phyloP scores from a whole-genome alignment of 2,797 vertebrate species.

The Chelonia mydas region DNA sequence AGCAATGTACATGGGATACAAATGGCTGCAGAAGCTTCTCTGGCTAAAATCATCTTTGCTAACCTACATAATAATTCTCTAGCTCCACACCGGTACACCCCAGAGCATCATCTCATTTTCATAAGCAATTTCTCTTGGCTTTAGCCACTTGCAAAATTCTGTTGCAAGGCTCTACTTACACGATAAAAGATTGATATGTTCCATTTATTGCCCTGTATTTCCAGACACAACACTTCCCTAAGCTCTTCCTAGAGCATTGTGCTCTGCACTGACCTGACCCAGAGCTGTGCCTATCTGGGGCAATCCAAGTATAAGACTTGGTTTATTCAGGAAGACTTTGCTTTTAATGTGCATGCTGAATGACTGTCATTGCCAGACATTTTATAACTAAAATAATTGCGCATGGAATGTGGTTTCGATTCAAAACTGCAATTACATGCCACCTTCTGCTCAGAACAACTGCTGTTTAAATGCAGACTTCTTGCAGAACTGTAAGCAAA shows the following conservation, averaged over 20 bases:
- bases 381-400: not conserved
- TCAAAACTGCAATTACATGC: constrained; percentile 39
- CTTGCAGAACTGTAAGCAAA: not conserved
- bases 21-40: not conserved
- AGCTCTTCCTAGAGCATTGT: accelerated
- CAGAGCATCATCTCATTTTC: accelerated
- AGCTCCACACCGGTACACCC: not conserved
- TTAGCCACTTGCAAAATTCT: not conserved
- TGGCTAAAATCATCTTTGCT: not conserved
- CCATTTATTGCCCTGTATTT: accelerated
- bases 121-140: not conserved
- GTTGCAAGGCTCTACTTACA: not conserved
- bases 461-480: constrained; percentile 12
- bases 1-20: not conserved
- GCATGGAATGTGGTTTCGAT: not conserved
- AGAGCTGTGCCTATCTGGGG: not conserved
- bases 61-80: not conserved
- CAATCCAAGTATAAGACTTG: accelerated
- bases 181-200: accelerated
- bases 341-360: not conserved
- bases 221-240: no score
- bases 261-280: not conserved
- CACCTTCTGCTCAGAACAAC: constrained; percentile 51
- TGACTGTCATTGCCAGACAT: not conserved
- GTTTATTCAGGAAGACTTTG: not conserved